Conservation (phyloP, 2,113 vertebrate species). For the Arothron firmamentum region DNA sequence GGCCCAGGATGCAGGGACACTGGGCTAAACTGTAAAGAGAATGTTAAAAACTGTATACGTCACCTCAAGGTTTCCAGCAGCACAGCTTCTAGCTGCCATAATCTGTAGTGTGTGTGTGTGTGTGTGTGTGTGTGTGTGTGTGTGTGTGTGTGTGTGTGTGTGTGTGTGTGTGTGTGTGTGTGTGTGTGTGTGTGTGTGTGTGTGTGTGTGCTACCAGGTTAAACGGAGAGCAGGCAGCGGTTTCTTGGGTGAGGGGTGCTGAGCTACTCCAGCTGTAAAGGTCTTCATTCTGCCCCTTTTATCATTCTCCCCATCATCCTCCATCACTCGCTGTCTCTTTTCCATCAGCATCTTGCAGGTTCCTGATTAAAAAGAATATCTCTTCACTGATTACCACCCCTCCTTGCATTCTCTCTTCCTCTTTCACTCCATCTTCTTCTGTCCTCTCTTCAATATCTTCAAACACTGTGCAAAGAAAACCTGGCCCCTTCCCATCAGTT, state of each 20-base stretch:
- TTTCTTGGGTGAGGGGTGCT: slow-evolving; percentile 33
- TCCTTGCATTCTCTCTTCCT: slow-evolving; percentile 14
- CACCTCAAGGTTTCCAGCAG: too few species aligned
- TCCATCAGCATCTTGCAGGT: slow-evolving; percentile 59
- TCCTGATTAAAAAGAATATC: slow-evolving; percentile 57
- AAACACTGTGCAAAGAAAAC: slow-evolving; percentile 40
- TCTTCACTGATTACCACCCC: slow-evolving; percentile 23
- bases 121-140: too few species aligned
- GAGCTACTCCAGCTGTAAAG: slow-evolving; percentile 60
- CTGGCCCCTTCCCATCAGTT: slow-evolving; percentile 59
- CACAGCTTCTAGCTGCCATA: background rate
- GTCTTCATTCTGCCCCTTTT: slow-evolving; percentile 38
- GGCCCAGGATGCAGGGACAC: slow-evolving; percentile 27
- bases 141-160: background rate
- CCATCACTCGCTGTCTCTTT: slow-evolving; percentile 64
- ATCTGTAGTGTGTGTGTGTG: slow-evolving; percentile 1
- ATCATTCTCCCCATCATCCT: slow-evolving; percentile 30
- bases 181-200: too few species aligned
- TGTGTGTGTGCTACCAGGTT: slow-evolving; percentile 8
- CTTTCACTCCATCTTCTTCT: slow-evolving; percentile 61
- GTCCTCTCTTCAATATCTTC: slow-evolving; percentile 50
- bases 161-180: too few species aligned
- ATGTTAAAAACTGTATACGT: slow-evolving; percentile 50
- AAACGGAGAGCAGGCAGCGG: slow-evolving; percentile 43
- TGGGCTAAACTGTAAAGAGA: slow-evolving; percentile 43